Evolutionary conservation across 2,888 invertebrate genomes (phyloP), one percentile per base, ranked within the genome.

Genomic region (Xestoiulus laeticollis): DNA sequence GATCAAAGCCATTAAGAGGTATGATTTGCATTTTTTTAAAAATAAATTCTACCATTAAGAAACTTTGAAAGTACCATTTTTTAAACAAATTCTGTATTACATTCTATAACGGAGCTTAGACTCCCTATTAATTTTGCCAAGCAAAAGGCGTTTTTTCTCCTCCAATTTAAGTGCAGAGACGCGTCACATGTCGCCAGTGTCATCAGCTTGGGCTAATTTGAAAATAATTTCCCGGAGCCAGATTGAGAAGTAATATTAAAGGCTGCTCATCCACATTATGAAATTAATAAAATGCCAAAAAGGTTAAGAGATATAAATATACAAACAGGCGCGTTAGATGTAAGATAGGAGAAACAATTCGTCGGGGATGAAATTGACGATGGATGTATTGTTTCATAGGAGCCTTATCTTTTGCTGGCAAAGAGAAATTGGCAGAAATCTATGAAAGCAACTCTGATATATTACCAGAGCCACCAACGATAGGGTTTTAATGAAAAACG

Each of bases 191-290:
- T 38, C 85, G 85, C 85, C 44, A 26, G 43, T 43, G 85, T 43
- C 85, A 85, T 85, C 86, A 86, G 86, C 86, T 86, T 26, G 26
- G 32, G 48, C 32, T 86, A 86, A 86, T 86, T 86, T 44, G 86
- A 86, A 86, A 86, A 86, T 48, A 86, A 86, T 86, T 53, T 48
- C 86, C 44, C 8, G 19, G 53, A 32, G 44, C 38, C 86, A 86
- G 86, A 86, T 86, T 43, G 86, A 53, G 86, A 86, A 44, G 44
- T 48, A 48, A 44, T 86, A 84, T 84, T 84, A 84, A 68, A 68
- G 68, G 68, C 68, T 26, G 68, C 68, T 68, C 68, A 68, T 68
- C 68, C 68, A 26, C 68, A 68, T 68, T 68, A 68, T 68, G 68
- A 68, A 68, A 68, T 68, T 68, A 68, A 68, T 68, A 68, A 68